These are phyloP conservation scores for Cirrhinus mrigala DNA, from an alignment of 2,797 vertebrate genomes.

Conservation along the genomic window DNA sequence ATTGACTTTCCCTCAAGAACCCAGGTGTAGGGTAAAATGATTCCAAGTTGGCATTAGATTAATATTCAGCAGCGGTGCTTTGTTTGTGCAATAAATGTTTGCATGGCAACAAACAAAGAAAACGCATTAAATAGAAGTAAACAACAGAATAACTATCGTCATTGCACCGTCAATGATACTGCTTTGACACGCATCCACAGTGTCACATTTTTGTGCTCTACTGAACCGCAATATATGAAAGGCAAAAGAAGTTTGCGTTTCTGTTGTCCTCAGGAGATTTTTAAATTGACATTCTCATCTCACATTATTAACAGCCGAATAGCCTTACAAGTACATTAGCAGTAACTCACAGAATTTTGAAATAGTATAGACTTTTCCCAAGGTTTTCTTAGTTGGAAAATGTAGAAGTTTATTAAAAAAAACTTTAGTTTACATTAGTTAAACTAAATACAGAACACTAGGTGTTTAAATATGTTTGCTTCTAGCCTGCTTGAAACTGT, in stretches of 20 bases:
- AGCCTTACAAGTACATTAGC: conserved; percentile 4
- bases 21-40: conserved; percentile 9
- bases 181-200: not conserved
- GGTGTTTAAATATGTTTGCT: not conserved
- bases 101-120: conserved; percentile 14
- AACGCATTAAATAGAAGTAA: conserved; percentile 10
- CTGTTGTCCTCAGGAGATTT: not conserved
- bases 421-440: not conserved
- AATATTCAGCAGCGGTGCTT: conserved; percentile 19
- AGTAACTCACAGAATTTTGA: not conserved
- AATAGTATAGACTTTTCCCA: not conserved
- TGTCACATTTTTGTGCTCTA: conserved; percentile 20
- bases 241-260: not conserved
- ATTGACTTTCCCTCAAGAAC: conserved; percentile 20
- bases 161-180: not conserved
- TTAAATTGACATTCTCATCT: conserved; percentile 15
- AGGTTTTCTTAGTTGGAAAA: not conserved
- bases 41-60: conserved; percentile 35
- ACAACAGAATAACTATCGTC: not conserved
- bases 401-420: not conserved
- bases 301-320: conserved; percentile 15
- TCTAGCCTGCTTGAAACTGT: not conserved
- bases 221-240: conserved; percentile 14
- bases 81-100: conserved; percentile 39
- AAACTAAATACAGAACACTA: not conserved